Base-by-base conservation (phyloP, 2,888 invertebrate species). In the Pharmacophagus antenor region DNA sequence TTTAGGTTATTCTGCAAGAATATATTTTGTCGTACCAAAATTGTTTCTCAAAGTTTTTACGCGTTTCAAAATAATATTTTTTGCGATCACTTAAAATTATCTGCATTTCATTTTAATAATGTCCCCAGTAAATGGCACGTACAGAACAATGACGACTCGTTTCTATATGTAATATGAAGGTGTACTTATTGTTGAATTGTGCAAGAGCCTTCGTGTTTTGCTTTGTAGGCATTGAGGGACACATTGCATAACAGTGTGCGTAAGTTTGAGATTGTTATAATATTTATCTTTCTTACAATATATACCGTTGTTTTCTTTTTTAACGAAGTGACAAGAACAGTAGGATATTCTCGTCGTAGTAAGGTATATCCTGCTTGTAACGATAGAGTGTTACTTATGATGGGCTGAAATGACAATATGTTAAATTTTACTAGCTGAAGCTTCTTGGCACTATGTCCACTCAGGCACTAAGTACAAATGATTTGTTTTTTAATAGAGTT, bases 131-230 rank as follows among this genome's bases (percentile, higher is more conserved):
- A 21, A 22, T 27, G 23, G 25, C 8, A n/a, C 20, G 37, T 42
- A 65, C 64, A 58, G 57, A 74, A 58, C 76, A 77, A 75, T 74
- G 72, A 71, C 68, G 74, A 74, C 69, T 63, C 61, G 72, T 74
- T 71, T 65, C 67, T 63, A 70, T 69, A 65, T 69, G 65, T 63
- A 56, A 62, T 67, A 70, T 65, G 65, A 64, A 66, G 58, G 69
- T 67, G 67, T 61, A 63, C 64, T 67, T 65, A 65, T 73, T 72
- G 42, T 42, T 5, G 17, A 42, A 17, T 42, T 42, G 68, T 69
- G 69, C 67, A 70, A 75, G 54, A 63, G 63, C 63, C 68, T 76
- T 73, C 76, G 73, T 74, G 59, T 65, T 64, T 42, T 54, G 50
- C 46, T 56, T 60, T 56, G 68, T 49, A 67, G 70, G 69, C 71